These are phyloP conservation scores for Oryzias melastigma DNA, from an alignment of 2,113 vertebrate species.

Conservation along the genomic window DNA sequence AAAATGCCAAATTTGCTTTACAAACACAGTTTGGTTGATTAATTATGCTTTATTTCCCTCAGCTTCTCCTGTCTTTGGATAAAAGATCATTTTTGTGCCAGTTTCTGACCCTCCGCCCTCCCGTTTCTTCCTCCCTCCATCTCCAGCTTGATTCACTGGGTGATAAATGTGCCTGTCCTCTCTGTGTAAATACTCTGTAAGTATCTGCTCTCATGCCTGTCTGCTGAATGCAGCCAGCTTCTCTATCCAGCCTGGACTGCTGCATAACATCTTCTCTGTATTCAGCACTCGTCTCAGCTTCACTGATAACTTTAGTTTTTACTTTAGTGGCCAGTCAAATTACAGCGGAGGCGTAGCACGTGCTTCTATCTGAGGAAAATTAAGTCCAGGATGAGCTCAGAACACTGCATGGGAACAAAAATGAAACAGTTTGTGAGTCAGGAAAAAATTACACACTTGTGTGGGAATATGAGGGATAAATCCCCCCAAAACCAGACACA, in stretches of 20 bases:
- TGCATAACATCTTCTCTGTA: slow-evolving; percentile 31
- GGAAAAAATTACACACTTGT: neutral
- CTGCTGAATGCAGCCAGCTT: slow-evolving; percentile 34
- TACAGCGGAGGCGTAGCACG: slow-evolving; percentile 40
- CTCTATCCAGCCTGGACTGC: slow-evolving; percentile 47
- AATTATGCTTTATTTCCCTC: no score
- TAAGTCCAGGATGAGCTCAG: slow-evolving; percentile 47
- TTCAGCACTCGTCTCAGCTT: slow-evolving; percentile 35
- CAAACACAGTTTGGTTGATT: no score
- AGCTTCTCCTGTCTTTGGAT: neutral
- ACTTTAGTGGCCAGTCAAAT: slow-evolving; percentile 46
- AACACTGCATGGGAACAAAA: slow-evolving; percentile 24
- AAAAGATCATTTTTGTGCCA: neutral
- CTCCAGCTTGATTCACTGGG: neutral
- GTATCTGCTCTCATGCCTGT: slow-evolving; percentile 3
- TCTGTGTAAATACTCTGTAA: slow-evolving; percentile 6
- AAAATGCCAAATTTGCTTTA: no score
- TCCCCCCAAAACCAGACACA: neutral
- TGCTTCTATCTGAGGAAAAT: slow-evolving; percentile 62
- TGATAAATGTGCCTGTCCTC: slow-evolving; percentile 10
- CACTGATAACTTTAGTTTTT: slow-evolving; percentile 35
- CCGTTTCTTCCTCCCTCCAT: no score
- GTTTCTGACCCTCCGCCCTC: neutral
- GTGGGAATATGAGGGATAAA: no score
- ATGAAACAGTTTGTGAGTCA: slow-evolving; percentile 1